Conservation (phyloP, 1,140 invertebrate genomes). For the Chymomyza costata region DNA sequence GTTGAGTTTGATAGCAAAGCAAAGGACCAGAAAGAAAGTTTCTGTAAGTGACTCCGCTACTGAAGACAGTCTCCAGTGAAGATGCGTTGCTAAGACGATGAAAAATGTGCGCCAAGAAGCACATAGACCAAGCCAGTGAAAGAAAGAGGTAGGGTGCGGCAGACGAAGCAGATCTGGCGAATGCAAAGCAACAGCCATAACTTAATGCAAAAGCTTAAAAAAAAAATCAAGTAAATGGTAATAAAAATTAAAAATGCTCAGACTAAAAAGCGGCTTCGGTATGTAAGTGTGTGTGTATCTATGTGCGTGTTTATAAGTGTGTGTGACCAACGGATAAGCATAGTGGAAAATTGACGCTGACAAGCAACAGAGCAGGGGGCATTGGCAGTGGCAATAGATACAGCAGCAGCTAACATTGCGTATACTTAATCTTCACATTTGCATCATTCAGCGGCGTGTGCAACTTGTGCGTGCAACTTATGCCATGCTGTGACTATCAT, state of each 20-base stretch:
- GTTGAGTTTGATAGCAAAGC: slow-evolving; percentile 39
- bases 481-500: slow-evolving; percentile 72
- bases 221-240: slow-evolving; percentile 61
- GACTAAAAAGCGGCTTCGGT: slow-evolving; percentile 44
- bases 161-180: too few relatives aligned
- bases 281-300: not conserved
- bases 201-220: slow-evolving; percentile 68
- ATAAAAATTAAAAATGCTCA: slow-evolving; percentile 65
- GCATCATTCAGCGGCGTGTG: slow-evolving; percentile 38
- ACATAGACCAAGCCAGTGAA: slow-evolving; percentile 7
- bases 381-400: slow-evolving; percentile 31
- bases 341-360: slow-evolving; percentile 65
- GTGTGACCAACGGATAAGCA: slow-evolving; percentile 65
- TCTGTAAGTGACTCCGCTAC: slow-evolving; percentile 56
- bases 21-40: slow-evolving; percentile 54
- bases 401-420: slow-evolving; percentile 58
- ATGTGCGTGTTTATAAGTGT: slow-evolving; percentile 1
- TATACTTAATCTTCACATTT: slow-evolving; percentile 65
- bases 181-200: slow-evolving; percentile 65
- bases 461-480: slow-evolving; percentile 61
- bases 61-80: slow-evolving; percentile 24
- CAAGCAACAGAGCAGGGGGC: too few relatives aligned
- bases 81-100: slow-evolving; percentile 28
- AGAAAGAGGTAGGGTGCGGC: slow-evolving; percentile 40
- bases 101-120: slow-evolving; percentile 48